Conservation (phyloP, 2,888 invertebrate genomes). For the Drosophila austrosaltans region DNA sequence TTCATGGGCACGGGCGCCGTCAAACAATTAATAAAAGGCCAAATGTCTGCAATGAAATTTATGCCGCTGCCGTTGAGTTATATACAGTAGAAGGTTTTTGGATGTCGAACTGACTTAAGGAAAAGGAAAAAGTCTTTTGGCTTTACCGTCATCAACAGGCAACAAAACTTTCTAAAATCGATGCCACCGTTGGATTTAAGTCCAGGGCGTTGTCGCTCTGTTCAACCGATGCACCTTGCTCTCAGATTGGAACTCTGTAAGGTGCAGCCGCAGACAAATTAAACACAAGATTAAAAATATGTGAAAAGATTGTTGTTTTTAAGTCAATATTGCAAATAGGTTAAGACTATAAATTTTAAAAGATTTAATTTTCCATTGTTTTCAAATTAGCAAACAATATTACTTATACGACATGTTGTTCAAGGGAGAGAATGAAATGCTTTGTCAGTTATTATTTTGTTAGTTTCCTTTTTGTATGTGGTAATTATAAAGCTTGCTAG, state of each 20-base stretch:
- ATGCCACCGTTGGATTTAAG: slow-evolving; percentile 59
- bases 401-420: neutral
- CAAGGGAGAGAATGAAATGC: neutral
- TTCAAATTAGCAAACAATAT: neutral
- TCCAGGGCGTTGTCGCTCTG: slow-evolving; percentile 63
- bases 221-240: slow-evolving; percentile 65
- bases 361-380: too few species aligned
- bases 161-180: slow-evolving; percentile 68
- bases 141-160: slow-evolving; percentile 68
- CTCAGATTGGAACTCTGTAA: slow-evolving; percentile 34
- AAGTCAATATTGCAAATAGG: neutral
- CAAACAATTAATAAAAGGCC: slow-evolving; percentile 78
- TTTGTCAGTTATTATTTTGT: too few species aligned
- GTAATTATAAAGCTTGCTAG: too few species aligned
- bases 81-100: slow-evolving; percentile 40
- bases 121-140: slow-evolving; percentile 66
- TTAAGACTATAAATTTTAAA: neutral
- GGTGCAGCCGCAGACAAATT: slow-evolving; percentile 57
- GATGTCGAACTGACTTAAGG: slow-evolving; percentile 34
- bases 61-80: slow-evolving; percentile 47
- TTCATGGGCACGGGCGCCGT: slow-evolving; percentile 80
- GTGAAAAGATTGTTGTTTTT: neutral
- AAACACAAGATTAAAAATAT: slow-evolving; percentile 32
- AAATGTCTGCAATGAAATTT: slow-evolving; percentile 79
- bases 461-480: too few species aligned